These are phyloP conservation scores for Watsonalla binaria DNA, from an alignment of 2,888 invertebrate genomes.

Conservation along the genomic window DNA sequence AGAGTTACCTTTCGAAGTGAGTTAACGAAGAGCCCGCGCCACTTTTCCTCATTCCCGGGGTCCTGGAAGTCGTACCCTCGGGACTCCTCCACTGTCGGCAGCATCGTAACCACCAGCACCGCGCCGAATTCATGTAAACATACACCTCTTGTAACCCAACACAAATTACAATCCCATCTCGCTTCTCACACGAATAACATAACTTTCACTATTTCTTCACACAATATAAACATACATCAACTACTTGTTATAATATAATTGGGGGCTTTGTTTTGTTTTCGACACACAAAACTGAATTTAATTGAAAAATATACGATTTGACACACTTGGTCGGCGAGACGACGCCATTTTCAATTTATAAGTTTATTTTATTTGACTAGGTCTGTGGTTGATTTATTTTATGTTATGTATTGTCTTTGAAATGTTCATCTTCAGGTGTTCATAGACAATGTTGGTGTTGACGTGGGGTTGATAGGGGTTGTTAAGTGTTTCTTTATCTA, in stretches of 20 bases:
- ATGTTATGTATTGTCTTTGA: no score
- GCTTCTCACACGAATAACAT: conserved; percentile 38
- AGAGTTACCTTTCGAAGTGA: conserved; percentile 90
- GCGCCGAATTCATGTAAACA: conserved; percentile 71
- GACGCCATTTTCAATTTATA: conserved; percentile 74
- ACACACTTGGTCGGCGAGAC: conserved; percentile 70
- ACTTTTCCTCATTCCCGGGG: conserved; percentile 93
- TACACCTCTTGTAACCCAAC: conserved; percentile 37
- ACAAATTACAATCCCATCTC: conserved; percentile 52
- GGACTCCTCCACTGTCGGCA: conserved; percentile 75
- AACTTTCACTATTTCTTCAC: conserved; percentile 30
- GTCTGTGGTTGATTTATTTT: no score
- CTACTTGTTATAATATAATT: conserved; percentile 18
- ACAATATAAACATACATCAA: conserved; percentile 27
- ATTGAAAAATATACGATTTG: conserved; percentile 53
- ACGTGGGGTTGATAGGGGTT: no score
- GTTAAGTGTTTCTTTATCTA: no score
- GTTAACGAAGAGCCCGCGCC: conserved; percentile 93
- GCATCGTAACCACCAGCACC: conserved; percentile 62
- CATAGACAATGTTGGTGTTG: no score
- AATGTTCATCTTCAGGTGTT: no score
- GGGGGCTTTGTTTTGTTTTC: conserved; percentile 9
- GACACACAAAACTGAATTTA: conserved; percentile 29
- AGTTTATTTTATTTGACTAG: conserved; percentile 17
- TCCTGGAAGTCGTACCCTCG: conserved; percentile 90